Evolutionary conservation across 2,797 vertebrate genomes (phyloP).

Genomic region (Tapirus indicus): DNA sequence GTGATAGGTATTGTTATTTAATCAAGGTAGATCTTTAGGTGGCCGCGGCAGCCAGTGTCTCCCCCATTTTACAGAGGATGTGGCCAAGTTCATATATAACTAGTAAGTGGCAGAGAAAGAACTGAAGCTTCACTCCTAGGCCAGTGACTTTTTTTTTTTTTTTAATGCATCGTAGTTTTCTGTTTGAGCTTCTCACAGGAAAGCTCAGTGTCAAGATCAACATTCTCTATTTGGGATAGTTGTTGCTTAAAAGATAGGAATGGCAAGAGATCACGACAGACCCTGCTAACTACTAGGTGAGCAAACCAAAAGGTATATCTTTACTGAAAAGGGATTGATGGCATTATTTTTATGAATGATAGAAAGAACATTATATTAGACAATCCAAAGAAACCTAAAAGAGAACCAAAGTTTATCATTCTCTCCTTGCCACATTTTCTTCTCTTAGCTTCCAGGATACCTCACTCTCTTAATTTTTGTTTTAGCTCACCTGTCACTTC

Average conservation of each 20-base stretch:
- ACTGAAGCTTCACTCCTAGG: not conserved
- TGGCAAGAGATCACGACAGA: not conserved
- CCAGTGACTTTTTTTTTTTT: not conserved
- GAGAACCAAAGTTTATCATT: not conserved
- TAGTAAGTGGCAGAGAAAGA: not conserved
- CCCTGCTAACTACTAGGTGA: not conserved
- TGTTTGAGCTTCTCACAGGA: not conserved
- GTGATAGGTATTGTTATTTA: not conserved
- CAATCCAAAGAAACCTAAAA: not conserved
- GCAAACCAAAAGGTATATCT: not conserved
- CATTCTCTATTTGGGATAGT: not conserved
- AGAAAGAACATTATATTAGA: constrained; percentile 18
- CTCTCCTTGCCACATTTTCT: not conserved
- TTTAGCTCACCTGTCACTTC: not conserved
- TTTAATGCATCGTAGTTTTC: not conserved
- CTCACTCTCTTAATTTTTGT: not conserved
- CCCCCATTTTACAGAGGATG: not conserved
- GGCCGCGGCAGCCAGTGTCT: not conserved
- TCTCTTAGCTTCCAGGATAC: not conserved
- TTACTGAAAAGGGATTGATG: not conserved
- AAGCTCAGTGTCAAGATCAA: not conserved
- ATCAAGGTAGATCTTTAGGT: not conserved
- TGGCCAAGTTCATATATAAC: not conserved
- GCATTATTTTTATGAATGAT: not conserved
- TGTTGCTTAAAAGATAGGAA: not conserved